Evolutionary conservation across 2,888 invertebrate species (phyloP).

Genomic region (Ferrisia virgata): DNA sequence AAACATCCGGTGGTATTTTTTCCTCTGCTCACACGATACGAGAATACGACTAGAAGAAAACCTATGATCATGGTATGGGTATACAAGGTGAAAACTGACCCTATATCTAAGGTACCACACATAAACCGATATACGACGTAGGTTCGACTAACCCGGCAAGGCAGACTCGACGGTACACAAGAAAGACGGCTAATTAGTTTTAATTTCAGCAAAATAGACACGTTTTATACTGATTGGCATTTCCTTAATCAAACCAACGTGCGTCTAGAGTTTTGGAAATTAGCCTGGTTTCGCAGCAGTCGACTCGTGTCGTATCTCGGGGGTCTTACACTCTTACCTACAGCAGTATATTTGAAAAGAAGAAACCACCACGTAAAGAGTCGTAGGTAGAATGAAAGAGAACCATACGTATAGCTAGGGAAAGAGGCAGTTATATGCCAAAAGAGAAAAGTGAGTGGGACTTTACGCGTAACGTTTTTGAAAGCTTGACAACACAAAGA

Average conservation of each 20-base stretch:
- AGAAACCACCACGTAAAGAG: background rate
- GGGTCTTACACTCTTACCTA: background rate
- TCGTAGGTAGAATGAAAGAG: background rate
- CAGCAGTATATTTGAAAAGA: background rate
- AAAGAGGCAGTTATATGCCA: background rate
- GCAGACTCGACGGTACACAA: background rate
- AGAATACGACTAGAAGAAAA: too few relatives aligned
- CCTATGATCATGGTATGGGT: too few relatives aligned
- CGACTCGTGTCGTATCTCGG: background rate
- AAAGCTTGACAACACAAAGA: slow-evolving; percentile 17
- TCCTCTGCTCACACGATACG: background rate
- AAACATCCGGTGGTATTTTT: background rate
- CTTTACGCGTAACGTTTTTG: slow-evolving; percentile 5
- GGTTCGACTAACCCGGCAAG: background rate
- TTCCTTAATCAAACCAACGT: background rate
- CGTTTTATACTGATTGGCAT: background rate
- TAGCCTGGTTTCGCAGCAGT: background rate
- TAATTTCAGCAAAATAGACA: background rate
- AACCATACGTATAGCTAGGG: too few relatives aligned
- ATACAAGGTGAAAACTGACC: background rate
- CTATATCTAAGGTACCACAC: background rate
- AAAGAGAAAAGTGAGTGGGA: background rate
- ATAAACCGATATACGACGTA: too few relatives aligned
- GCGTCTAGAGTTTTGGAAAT: background rate
- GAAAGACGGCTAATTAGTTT: background rate